Conservation (phyloP, 2,888 invertebrate genomes). For the Cerceris ruficornis region DNA sequence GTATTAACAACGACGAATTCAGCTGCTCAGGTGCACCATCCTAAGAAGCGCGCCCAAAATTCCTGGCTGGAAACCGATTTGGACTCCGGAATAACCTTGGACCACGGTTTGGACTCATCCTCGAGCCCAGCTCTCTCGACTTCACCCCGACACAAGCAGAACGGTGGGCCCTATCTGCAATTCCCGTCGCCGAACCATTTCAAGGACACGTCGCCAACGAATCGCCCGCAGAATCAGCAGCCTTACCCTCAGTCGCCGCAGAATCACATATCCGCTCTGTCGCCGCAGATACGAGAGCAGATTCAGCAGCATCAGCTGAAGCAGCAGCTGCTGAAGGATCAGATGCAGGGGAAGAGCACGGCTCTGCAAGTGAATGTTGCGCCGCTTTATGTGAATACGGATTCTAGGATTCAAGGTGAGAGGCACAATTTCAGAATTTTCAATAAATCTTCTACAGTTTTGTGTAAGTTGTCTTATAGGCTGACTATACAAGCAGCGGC, state of each 20-base stretch:
- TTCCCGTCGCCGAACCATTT: slow-evolving; percentile 60
- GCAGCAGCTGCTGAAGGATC: slow-evolving; percentile 76
- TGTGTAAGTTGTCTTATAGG: no score
- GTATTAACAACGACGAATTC: background rate
- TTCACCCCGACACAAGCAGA: slow-evolving; percentile 69
- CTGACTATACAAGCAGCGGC: no score
- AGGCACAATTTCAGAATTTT: background rate
- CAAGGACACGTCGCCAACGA: slow-evolving; percentile 65
- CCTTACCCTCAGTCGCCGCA: slow-evolving; percentile 62
- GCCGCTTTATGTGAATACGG: slow-evolving; percentile 89
- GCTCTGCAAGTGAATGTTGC: slow-evolving; percentile 72
- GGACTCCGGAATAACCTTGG: slow-evolving; percentile 90
- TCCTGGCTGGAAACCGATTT: slow-evolving; percentile 95
- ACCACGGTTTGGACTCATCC: slow-evolving; percentile 85
- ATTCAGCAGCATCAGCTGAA: slow-evolving; percentile 79
- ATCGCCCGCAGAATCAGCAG: slow-evolving; percentile 63
- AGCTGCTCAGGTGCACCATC: slow-evolving; percentile 73
- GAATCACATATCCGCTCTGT: slow-evolving; percentile 72
- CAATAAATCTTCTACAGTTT: no score
- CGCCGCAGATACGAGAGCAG: slow-evolving; percentile 75
- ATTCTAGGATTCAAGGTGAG: slow-evolving; percentile 71
- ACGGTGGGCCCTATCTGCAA: slow-evolving; percentile 56
- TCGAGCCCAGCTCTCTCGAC: slow-evolving; percentile 70
- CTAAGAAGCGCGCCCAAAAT: slow-evolving; percentile 85
- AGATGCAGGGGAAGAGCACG: slow-evolving; percentile 76